Conservation (phyloP, 2,797 vertebrate genomes). For the Channa striata region DNA sequence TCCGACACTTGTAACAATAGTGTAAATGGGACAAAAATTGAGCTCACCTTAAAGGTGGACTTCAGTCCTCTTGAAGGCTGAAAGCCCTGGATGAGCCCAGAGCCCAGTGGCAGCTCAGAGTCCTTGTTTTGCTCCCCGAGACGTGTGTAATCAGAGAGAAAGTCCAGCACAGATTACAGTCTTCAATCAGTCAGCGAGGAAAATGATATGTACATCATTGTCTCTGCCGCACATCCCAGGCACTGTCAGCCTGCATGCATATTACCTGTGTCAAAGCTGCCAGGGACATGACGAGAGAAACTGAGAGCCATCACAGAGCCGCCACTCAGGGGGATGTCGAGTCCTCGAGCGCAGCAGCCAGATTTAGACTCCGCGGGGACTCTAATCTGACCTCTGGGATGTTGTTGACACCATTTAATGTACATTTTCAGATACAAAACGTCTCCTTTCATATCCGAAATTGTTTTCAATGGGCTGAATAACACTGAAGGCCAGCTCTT, state of each 20-base stretch:
- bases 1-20: constrained; percentile 84
- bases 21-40: constrained; percentile 88
- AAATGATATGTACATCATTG: constrained; percentile 91
- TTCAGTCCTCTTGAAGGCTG: constrained; percentile 85
- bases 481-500: constrained; percentile 66
- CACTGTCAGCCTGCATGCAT: constrained; percentile 83
- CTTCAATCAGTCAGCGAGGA: constrained; percentile 89
- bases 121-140: constrained; percentile 87
- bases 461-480: constrained; percentile 73
- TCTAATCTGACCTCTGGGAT: constrained; percentile 76
- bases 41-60: constrained; percentile 86
- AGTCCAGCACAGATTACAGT: constrained; percentile 88
- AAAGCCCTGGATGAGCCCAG: constrained; percentile 85
- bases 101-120: constrained; percentile 81
- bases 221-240: constrained; percentile 77
- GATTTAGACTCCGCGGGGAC: constrained; percentile 80
- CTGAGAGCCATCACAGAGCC: constrained; percentile 82
- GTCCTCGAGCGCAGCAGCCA: constrained; percentile 67
- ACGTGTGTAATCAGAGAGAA: constrained; percentile 88
- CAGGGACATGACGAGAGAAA: constrained; percentile 83
- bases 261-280: constrained; percentile 89
- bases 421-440: constrained; percentile 82
- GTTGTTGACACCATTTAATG: constrained; percentile 84
- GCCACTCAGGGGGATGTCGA: constrained; percentile 79
- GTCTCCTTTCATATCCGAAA: constrained; percentile 75